Conservation (phyloP, 2,888 invertebrate species). For the Isoperla grammatica region DNA sequence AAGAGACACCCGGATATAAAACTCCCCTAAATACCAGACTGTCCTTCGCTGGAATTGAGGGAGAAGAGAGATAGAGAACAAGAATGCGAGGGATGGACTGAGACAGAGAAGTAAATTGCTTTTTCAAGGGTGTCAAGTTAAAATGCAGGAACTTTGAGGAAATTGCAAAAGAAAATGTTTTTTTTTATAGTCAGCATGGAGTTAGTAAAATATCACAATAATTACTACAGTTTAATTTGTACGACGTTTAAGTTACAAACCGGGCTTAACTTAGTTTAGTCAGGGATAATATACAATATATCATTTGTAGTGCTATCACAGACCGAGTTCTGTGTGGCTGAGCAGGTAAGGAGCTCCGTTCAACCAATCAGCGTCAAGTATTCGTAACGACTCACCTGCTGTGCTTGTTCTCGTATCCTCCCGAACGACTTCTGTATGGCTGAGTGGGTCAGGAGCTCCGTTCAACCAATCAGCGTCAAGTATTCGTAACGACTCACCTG, state of each 20-base stretch:
- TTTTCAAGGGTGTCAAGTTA: too few species aligned
- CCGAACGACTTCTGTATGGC: conserved; percentile 91
- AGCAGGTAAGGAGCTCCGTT: conserved; percentile 86
- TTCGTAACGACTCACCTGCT: conserved; percentile 61
- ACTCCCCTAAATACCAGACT: too few species aligned
- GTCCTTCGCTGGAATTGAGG: too few species aligned
- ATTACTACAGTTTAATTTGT: too few species aligned
- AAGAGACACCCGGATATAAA: too few species aligned
- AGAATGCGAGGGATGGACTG: too few species aligned
- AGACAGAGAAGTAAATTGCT: too few species aligned
- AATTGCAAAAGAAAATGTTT: not conserved
- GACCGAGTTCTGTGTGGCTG: conserved; percentile 89
- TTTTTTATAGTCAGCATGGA: not conserved
- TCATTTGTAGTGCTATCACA: too few species aligned
- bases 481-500: conserved; percentile 65
- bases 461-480: conserved; percentile 79
- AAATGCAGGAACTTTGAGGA: not conserved
- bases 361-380: conserved; percentile 82
- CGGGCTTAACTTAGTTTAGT: too few species aligned
- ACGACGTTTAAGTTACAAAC: too few species aligned
- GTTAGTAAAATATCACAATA: not conserved
- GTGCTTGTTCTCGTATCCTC: conserved; percentile 86
- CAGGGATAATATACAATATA: too few species aligned
- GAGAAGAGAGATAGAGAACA: too few species aligned
- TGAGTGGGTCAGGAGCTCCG: conserved; percentile 85